Evolutionary conservation across 2,888 invertebrate species (phyloP).

Genomic region (Drosophila aldrichi): DNA sequence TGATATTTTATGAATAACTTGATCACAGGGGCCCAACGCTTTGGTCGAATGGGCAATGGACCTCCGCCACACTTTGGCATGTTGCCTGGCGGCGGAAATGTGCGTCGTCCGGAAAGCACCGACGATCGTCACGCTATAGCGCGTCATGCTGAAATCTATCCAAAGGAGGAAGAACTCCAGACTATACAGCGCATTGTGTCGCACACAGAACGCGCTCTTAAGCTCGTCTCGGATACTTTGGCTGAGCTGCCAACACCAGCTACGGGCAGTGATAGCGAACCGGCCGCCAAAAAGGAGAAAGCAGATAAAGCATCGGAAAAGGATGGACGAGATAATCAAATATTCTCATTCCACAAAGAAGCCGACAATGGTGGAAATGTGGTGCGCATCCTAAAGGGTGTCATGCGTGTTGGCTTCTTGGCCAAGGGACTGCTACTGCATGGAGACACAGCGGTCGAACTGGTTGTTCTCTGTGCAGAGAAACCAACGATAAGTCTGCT

Average conservation of each 20-base stretch:
- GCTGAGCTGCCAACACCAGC: slow-evolving; percentile 86
- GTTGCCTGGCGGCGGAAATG: slow-evolving; percentile 86
- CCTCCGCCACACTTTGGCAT: slow-evolving; percentile 87
- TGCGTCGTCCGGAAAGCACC: slow-evolving; percentile 94
- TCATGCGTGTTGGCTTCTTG: slow-evolving; percentile 97
- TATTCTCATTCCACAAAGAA: slow-evolving; percentile 91
- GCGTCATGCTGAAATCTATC: slow-evolving; percentile 97
- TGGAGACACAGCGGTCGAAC: slow-evolving; percentile 95
- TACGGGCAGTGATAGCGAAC: slow-evolving; percentile 37
- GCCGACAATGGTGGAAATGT: slow-evolving; percentile 86
- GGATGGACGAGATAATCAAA: slow-evolving; percentile 92
- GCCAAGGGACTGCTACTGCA: slow-evolving; percentile 94
- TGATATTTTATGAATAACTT: not conserved
- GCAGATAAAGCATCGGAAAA: slow-evolving; percentile 85
- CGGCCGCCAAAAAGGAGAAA: slow-evolving; percentile 82
- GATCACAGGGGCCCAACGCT: slow-evolving; percentile 76
- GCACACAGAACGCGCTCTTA: slow-evolving; percentile 96
- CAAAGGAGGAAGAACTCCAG: slow-evolving; percentile 94
- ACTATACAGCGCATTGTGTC: slow-evolving; percentile 96
- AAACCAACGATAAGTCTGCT: slow-evolving; percentile 95
- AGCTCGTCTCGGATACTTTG: slow-evolving; percentile 96
- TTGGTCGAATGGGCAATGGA: slow-evolving; percentile 84
- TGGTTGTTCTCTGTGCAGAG: slow-evolving; percentile 97
- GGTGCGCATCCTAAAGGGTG: slow-evolving; percentile 94
- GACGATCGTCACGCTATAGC: slow-evolving; percentile 98